Evolutionary conservation across 2,888 invertebrate species (phyloP).

Genomic region (Stenotaenia linearis): DNA sequence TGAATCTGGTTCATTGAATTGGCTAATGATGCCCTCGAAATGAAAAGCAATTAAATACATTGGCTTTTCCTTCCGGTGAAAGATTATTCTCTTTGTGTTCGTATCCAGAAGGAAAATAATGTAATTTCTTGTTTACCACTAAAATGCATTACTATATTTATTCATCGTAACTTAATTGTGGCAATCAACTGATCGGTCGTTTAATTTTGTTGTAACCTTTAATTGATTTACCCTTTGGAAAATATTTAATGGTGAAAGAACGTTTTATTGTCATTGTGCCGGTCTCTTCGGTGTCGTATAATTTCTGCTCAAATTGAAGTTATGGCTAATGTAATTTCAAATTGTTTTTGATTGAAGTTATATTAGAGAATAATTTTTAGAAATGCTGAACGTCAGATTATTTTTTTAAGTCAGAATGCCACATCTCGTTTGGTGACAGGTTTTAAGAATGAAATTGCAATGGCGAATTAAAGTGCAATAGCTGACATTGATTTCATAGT

Average conservation of each 20-base stretch:
- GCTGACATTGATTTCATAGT: too few relatives aligned
- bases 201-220: background rate
- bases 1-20: background rate
- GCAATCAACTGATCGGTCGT: background rate
- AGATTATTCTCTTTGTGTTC: constrained; percentile 6
- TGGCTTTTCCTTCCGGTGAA: constrained; percentile 10
- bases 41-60: background rate
- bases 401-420: too few relatives aligned
- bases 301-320: too few relatives aligned
- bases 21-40: background rate
- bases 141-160: background rate
- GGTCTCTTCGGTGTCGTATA: background rate
- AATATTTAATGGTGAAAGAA: background rate
- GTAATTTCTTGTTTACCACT: background rate
- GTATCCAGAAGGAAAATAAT: background rate
- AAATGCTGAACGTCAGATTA: too few relatives aligned
- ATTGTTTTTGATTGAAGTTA: too few relatives aligned
- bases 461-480: too few relatives aligned
- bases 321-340: too few relatives aligned
- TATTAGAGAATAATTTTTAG: too few relatives aligned
- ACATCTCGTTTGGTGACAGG: too few relatives aligned
- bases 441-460: too few relatives aligned
- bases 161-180: background rate
- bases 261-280: background rate
- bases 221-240: background rate